Evolutionary conservation across 1,140 invertebrate species (phyloP).

Genomic region (Drosophila sucinea): DNA sequence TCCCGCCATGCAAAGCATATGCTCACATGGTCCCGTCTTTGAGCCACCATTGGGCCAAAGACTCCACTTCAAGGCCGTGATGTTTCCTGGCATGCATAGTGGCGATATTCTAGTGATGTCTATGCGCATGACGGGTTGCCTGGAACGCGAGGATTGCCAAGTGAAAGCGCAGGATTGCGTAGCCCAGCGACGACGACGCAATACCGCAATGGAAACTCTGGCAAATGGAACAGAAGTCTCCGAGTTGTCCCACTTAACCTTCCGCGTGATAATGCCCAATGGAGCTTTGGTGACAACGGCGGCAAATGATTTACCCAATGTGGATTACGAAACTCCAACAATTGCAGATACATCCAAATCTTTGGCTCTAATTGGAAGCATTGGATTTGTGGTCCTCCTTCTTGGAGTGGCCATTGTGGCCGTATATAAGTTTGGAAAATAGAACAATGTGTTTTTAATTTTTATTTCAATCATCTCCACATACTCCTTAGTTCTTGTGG

Average conservation of each 20-base stretch:
- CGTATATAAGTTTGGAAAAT: constrained; percentile 58
- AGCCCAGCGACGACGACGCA: constrained; percentile 52
- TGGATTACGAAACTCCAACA: too few species aligned
- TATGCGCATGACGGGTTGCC: constrained; percentile 86
- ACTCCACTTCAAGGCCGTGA: constrained; percentile 85
- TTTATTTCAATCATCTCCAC: too few species aligned
- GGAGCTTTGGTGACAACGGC: neutral
- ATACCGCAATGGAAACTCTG: constrained; percentile 4
- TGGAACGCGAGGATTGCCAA: constrained; percentile 86
- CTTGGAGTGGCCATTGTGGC: constrained; percentile 56
- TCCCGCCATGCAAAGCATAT: constrained; percentile 84
- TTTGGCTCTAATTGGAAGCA: constrained; percentile 50
- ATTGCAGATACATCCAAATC: constrained; percentile 34
- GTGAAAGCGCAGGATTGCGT: constrained; percentile 61
- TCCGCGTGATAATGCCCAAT: constrained; percentile 63
- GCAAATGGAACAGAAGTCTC: constrained; percentile 61
- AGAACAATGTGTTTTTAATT: neutral
- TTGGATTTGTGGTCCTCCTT: constrained; percentile 65
- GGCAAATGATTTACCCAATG: neutral
- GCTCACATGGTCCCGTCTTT: constrained; percentile 84
- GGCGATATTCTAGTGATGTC: constrained; percentile 86
- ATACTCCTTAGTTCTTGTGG: too few species aligned
- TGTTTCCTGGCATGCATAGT: constrained; percentile 88
- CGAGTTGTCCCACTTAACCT: constrained; percentile 62
- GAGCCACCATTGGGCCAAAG: constrained; percentile 77